Percentiles rank a stretch among this genome's conserved stretches.
phyloP scores from a whole-genome alignment of 2,888 invertebrate genomes.

The Resseliella maxima region DNA sequence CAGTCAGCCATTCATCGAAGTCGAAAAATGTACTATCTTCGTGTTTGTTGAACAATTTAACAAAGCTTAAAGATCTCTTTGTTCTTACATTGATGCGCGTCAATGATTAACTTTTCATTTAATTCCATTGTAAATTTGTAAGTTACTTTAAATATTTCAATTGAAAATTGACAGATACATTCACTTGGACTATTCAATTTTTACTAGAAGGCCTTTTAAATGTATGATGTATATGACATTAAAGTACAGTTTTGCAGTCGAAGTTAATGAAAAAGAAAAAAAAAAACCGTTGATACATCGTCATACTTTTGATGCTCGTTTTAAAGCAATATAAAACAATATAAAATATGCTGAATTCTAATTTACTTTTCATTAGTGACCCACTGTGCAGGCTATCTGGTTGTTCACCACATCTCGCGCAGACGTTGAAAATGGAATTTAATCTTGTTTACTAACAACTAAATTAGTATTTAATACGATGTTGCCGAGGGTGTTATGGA shows the following conservation, averaged over 20 bases:
- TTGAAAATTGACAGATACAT: slow-evolving; percentile 9
- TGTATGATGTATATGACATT: no score
- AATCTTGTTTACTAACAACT: slow-evolving; percentile 22
- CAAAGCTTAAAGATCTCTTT: no score
- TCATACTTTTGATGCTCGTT: no score
- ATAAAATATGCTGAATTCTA: no score
- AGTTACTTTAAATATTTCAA: background rate
- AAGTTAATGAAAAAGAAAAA: no score
- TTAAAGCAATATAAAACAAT: no score
- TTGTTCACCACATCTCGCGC: background rate
- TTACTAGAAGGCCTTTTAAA: no score
- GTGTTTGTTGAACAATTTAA: background rate
- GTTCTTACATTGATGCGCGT: background rate
- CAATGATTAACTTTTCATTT: no score
- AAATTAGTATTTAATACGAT: slow-evolving; percentile 26
- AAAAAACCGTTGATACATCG: no score
- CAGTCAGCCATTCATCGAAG: background rate
- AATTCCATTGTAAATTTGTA: no score
- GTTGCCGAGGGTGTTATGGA: background rate
- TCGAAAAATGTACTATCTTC: background rate
- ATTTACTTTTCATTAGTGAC: background rate
- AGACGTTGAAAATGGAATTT: background rate
- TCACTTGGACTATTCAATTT: background rate
- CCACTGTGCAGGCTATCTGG: background rate
- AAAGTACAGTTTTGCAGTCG: no score